phyloP scores from a whole-genome alignment of 1,140 invertebrate species.

The Colletes latitarsis region DNA sequence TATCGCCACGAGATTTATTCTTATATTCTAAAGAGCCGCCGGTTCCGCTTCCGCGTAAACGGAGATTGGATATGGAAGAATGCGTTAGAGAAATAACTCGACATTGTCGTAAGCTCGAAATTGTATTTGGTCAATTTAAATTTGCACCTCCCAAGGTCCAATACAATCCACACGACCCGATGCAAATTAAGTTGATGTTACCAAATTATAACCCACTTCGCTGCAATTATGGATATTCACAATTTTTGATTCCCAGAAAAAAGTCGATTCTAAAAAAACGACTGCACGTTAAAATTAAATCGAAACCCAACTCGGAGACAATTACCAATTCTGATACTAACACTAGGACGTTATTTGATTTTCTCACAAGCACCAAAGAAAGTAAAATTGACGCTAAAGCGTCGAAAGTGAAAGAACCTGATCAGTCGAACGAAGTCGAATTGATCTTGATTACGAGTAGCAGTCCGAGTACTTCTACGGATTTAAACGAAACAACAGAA shows the following conservation, averaged over 20 bases:
- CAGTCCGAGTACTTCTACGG: background rate
- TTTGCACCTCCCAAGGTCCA: constrained; percentile 88
- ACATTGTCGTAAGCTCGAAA: constrained; percentile 74
- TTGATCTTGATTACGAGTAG: background rate
- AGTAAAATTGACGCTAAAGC: constrained; percentile 1
- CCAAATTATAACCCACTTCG: constrained; percentile 81
- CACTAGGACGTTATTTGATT: background rate
- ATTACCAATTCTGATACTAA: constrained; percentile 17
- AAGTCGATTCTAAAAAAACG: constrained; percentile 29
- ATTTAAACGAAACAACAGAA: background rate
- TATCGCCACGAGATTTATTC: constrained; percentile 91
- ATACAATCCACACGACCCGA: constrained; percentile 86
- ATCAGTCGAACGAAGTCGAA: background rate
- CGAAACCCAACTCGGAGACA: constrained; percentile 1
- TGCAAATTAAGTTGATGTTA: constrained; percentile 87
- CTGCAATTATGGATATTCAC: constrained; percentile 9
- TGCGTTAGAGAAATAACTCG: constrained; percentile 83
- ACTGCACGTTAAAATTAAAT: constrained; percentile 15
- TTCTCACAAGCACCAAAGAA: background rate
- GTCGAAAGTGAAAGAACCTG: constrained; percentile 10
- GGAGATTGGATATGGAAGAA: constrained; percentile 84
- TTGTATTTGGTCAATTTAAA: constrained; percentile 87
- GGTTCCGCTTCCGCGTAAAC: constrained; percentile 83
- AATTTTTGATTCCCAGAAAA: constrained; percentile 40
- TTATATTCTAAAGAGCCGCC: constrained; percentile 88